Percentiles rank a stretch among this genome's conserved stretches.
Conservation (phyloP, 1,140 invertebrate species). For the Pectinophora gossypiella region DNA sequence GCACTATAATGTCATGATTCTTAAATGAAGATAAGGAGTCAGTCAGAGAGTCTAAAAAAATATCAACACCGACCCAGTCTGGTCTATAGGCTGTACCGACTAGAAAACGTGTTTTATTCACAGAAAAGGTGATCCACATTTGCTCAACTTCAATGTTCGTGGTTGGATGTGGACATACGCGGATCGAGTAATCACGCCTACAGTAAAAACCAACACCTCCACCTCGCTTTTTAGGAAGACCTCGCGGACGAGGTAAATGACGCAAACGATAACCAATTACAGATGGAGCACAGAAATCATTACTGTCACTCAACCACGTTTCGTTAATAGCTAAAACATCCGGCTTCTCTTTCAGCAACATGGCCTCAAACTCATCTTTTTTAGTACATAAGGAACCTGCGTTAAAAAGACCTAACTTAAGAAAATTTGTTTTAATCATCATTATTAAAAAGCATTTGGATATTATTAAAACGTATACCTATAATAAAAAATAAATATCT, state of each 20-base stretch:
- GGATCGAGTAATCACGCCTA: background rate
- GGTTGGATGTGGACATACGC: background rate
- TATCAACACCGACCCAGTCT: conserved; percentile 5
- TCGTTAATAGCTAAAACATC: conserved; percentile 3
- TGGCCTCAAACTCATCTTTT: background rate
- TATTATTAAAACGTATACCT: too few species aligned
- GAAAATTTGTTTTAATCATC: too few species aligned
- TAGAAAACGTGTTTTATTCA: background rate
- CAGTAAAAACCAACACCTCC: background rate
- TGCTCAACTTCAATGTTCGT: conserved; percentile 7
- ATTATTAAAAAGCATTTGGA: too few species aligned
- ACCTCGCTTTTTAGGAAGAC: background rate
- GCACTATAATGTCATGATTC: background rate
- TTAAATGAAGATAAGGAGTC: background rate
- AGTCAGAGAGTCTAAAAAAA: conserved; percentile 5
- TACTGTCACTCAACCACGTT: background rate
- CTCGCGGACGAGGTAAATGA: background rate
- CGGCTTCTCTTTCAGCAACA: background rate
- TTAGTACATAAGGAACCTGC: conserved; percentile 1
- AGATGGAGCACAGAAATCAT: conserved; percentile 71
- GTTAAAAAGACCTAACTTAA: conserved; percentile 3
- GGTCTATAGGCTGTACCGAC: conserved; percentile 11
- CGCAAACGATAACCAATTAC: conserved; percentile 2
- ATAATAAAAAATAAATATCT: too few species aligned
- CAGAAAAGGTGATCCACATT: background rate